Evolutionary conservation across 2,797 vertebrate species (phyloP), one percentile per base, ranked within the genome.

Genomic region (Sandelia bainsii): DNA sequence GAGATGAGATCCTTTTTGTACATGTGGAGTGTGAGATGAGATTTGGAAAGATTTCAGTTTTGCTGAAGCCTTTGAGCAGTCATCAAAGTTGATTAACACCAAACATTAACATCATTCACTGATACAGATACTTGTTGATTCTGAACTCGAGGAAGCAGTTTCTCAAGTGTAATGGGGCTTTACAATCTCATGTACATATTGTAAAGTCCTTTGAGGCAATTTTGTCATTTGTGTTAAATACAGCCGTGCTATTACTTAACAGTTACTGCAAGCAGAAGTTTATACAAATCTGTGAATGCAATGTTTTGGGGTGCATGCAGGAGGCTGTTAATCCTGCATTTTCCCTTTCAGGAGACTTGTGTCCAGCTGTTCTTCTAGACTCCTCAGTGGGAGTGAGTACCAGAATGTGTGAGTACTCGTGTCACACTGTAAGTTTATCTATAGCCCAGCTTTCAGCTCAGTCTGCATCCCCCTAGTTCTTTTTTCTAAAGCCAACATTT

Each of bases 401-500:
- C 73, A 68, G n/a, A 52, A 54, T 40, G 53, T 51, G 69, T 62
- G 39, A 17, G 51, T 57, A 11, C 58, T 75, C 14, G 19, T 58
- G 58, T 76, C 23, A 29, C 19, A 60, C 29, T 57, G 58, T 32
- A 34, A 39, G 67, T 59, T 56, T 16, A 51, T 62, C 39, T 69
- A 45, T 19, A 32, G 56, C 39, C 53, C 8, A 10, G 61, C 69
- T 66, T 67, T 77, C 67, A 64, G 67, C 32, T 42, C 19, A 3
- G 20, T 19, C 42, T 22, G 25, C 44, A 58, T 27, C 19, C 61
- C 8, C 6, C 64, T 75, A 62, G 37, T 59, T 80, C 62, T 62
- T 75, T 67, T 62, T 75, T 68, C 61, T 66, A 62, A 69, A 87
- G 61, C 44, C 73, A 84, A 77, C 77, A 62, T 88, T 87, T 83